Percentiles rank a stretch among this genome's conserved stretches.
Evolutionary conservation across 92 coral and sea anemone species (phyloP).

Genomic region (Palythoa grandiflora): DNA sequence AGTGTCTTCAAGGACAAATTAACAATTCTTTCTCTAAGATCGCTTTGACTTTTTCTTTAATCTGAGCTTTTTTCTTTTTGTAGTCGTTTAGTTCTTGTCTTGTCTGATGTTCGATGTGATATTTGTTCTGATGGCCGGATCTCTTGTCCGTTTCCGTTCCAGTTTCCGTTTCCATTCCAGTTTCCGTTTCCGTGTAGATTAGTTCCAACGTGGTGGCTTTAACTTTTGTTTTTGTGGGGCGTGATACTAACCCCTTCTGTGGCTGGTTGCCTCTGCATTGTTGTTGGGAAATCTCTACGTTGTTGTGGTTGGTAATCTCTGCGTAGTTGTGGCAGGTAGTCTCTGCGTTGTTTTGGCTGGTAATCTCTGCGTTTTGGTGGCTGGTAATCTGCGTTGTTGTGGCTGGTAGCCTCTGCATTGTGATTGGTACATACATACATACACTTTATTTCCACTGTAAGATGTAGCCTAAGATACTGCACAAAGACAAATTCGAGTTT

Average conservation of each 20-base stretch:
- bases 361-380: neutral
- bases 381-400: too few species aligned
- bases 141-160: neutral
- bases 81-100: neutral
- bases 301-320: too few species aligned
- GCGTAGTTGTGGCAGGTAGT: neutral
- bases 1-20: neutral
- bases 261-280: neutral
- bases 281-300: too few species aligned
- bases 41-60: neutral
- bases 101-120: constrained; percentile 1
- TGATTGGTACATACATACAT: too few species aligned
- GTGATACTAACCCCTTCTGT: neutral
- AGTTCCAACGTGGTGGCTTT: neutral
- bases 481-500: too few species aligned
- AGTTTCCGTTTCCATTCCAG: neutral
- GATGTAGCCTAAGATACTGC: too few species aligned
- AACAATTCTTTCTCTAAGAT: neutral
- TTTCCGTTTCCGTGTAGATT: neutral
- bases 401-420: too few species aligned
- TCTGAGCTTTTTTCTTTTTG: constrained; percentile 4
- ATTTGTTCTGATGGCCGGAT: constrained; percentile 2
- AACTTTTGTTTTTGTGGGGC: neutral
- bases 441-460: too few species aligned
- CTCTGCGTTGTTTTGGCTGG: neutral